Base-by-base conservation (phyloP, 2,113 vertebrate species). In the Plectropomus leopardus region DNA sequence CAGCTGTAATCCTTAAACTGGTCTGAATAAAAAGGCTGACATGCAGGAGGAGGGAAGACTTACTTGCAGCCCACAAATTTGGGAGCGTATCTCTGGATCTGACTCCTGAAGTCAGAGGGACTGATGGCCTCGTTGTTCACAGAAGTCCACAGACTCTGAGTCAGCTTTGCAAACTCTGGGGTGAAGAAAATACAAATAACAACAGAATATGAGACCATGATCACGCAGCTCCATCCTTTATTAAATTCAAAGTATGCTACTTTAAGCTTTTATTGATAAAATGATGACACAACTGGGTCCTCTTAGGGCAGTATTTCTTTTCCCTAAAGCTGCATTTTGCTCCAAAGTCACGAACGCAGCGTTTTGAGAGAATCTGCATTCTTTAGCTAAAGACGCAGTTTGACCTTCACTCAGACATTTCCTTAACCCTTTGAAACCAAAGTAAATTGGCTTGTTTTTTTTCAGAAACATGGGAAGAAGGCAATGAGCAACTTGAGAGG, bases 21-120 rank as follows among this genome's bases (percentile, higher is more conserved):
- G 11, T 11, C 3, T 32, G 7, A 63, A n/a, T 21, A 21, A 17
- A 44, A 44, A 10, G 17, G 32, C n/a, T 13, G 5, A 7, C 9
- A 19, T 9, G 19, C 4, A 15, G n/a, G 14, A 11, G 1, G 32
- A 21, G 2, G 17, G 21, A 1, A 0, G 32, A 84, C 96, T 96
- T 92, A 99, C 98, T 97, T 98, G 94, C 97, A 98, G 77, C 98
- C 98, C 0, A 98, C 95, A 0, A 98, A 99, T 80, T 98, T 97
- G 0, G 98, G 97, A 0, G 97, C 97, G 0, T 96, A 97, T 95
- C 94, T 96, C 95, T 99, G 97, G 86, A 99, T 97, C 95, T 99
- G 97, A 0, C 92, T 98, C 92, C 96, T 97, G 94, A 99, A 98
- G 55, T 99, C 97, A 0, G 97, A 98, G 3, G 98, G 98, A 80